Conservation (phyloP, 2,113 vertebrate species). For the Oryzias melastigma region DNA sequence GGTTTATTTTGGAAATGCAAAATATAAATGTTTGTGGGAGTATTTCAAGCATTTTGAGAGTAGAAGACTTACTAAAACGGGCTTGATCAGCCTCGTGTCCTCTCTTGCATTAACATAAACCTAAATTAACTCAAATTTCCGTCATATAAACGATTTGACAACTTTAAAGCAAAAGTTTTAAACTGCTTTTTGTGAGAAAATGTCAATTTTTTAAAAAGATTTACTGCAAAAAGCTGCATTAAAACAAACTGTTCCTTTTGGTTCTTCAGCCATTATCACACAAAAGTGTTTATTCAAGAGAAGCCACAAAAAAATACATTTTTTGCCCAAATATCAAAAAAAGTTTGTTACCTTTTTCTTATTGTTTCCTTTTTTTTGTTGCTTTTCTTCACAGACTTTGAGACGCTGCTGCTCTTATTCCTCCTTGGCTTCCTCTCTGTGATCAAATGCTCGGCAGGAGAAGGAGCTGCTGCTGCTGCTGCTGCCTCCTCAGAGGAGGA, state of each 20-base stretch:
- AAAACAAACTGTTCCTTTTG: not conserved
- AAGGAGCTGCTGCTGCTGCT: constrained; percentile 23
- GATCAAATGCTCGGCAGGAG: constrained; percentile 37
- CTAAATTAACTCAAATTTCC: no score
- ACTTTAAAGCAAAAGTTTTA: not conserved
- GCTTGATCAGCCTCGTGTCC: no score
- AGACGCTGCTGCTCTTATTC: constrained; percentile 36
- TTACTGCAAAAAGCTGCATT: constrained; percentile 15
- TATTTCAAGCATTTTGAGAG: no score
- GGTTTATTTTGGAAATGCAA: no score
- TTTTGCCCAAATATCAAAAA: not conserved
- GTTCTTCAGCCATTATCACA: not conserved
- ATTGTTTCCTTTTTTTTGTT: constrained; percentile 14
- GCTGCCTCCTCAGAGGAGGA: constrained; percentile 34
- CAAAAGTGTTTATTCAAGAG: not conserved
- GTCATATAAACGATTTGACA: not conserved
- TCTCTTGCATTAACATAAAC: no score
- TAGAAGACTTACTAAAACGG: no score
- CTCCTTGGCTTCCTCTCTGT: constrained; percentile 26
- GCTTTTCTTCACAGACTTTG: constrained; percentile 34
- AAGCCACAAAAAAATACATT: not conserved
- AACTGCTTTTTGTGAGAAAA: not conserved
- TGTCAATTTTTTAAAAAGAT: not conserved
- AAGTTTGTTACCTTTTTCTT: constrained; percentile 43
- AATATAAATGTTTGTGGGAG: no score